A percentile compares a stretch with the other conserved stretches of the same genome.
Conservation (phyloP, 2,113 vertebrate species). For the Osmerus mordax region DNA sequence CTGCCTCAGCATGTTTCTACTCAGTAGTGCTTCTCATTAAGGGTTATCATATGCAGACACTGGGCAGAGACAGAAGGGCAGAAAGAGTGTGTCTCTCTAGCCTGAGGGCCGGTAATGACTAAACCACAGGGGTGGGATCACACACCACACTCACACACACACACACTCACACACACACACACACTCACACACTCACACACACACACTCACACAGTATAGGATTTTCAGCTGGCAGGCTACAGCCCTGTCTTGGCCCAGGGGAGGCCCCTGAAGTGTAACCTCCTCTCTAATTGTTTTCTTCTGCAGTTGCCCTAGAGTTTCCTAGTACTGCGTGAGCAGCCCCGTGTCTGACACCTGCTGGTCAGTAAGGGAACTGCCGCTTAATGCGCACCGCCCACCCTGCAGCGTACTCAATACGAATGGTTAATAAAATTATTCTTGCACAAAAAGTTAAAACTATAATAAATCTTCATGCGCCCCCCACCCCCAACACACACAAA, state of each 20-base stretch:
- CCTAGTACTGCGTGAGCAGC: background rate
- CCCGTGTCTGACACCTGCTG: conserved; percentile 51
- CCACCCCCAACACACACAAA: background rate
- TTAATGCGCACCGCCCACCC: background rate
- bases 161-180: no score
- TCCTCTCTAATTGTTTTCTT: conserved; percentile 13
- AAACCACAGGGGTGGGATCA: background rate
- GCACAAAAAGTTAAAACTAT: background rate
- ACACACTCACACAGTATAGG: background rate
- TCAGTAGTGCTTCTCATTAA: background rate
- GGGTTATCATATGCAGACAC: background rate
- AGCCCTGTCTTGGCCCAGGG: background rate
- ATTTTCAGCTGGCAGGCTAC: background rate
- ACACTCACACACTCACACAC: conserved; percentile 10
- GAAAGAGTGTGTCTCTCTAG: background rate
- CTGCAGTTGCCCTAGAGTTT: conserved; percentile 13
- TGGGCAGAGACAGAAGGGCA: background rate
- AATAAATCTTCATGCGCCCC: background rate
- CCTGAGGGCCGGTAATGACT: background rate
- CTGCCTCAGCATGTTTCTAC: background rate
- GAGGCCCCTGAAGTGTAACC: background rate
- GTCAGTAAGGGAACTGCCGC: conserved; percentile 1
- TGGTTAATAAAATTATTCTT: background rate
- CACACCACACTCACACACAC: no score
- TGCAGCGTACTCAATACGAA: background rate